These are phyloP conservation scores for Atherinomorus stipes DNA, from an alignment of 2,113 vertebrate genomes.

Conservation along the genomic window DNA sequence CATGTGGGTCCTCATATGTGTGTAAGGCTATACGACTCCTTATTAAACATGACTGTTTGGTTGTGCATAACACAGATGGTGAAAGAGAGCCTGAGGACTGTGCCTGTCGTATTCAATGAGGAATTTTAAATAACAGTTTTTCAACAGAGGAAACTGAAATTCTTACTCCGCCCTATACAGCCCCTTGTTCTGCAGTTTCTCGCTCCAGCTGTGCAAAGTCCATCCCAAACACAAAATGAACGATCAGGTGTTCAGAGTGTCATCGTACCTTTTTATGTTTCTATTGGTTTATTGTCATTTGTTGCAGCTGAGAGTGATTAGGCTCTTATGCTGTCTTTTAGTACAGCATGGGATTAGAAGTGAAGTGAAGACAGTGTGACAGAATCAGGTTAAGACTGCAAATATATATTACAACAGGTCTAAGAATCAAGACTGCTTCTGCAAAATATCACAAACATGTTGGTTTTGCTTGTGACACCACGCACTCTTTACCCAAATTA, in stretches of 20 bases:
- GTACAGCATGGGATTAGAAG: slow-evolving; percentile 21
- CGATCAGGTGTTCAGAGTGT: slow-evolving; percentile 44
- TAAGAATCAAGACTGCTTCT: slow-evolving; percentile 29
- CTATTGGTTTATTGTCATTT: slow-evolving; percentile 26
- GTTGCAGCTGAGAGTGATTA: slow-evolving; percentile 64
- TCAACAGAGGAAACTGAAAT: slow-evolving; percentile 26
- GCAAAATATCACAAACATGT: slow-evolving; percentile 20
- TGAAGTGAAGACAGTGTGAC: slow-evolving; percentile 12
- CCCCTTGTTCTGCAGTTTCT: slow-evolving; percentile 17
- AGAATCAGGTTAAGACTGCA: background rate
- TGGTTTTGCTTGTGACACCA: background rate
- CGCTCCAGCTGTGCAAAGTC: slow-evolving; percentile 64
- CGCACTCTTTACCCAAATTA: background rate
- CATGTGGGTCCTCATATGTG: slow-evolving; percentile 24
- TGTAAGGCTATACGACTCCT: slow-evolving; percentile 29
- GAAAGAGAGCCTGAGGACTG: background rate
- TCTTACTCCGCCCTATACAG: slow-evolving; percentile 1
- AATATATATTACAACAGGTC: background rate
- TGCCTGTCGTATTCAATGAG: slow-evolving; percentile 28
- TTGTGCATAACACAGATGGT: slow-evolving; percentile 40
- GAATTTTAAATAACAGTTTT: slow-evolving; percentile 61
- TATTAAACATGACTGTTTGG: slow-evolving; percentile 40
- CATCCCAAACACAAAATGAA: background rate
- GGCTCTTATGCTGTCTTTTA: slow-evolving; percentile 53
- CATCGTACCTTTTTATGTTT: slow-evolving; percentile 23